Evolutionary conservation across 1,140 invertebrate genomes (phyloP).

Genomic region (Trachymyrmex septentrionalis): DNA sequence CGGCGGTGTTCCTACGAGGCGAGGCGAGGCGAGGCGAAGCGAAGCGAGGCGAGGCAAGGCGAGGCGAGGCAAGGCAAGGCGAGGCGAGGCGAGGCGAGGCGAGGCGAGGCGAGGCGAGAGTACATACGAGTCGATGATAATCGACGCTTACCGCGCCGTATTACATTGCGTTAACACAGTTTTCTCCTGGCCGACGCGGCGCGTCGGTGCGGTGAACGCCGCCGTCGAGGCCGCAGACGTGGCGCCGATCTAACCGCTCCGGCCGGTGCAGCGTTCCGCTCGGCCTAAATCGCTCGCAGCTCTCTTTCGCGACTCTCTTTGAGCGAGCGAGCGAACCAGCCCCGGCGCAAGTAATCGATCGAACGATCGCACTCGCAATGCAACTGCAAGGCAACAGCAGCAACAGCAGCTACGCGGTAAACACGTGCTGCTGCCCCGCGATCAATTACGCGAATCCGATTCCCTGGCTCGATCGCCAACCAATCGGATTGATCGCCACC

Average conservation of each 20-base stretch:
- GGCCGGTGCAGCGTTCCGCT: constrained; percentile 71
- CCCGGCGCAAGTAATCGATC: constrained; percentile 37
- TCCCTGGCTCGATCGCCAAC: constrained; percentile 34
- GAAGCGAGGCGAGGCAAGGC: too few species aligned
- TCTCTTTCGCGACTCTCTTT: constrained; percentile 35
- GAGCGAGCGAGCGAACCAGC: constrained; percentile 28
- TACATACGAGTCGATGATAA: constrained; percentile 40
- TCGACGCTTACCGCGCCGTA: constrained; percentile 56
- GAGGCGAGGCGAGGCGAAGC: background rate
- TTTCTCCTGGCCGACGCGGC: constrained; percentile 56
- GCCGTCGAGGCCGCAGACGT: constrained; percentile 70
- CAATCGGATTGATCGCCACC: constrained; percentile 46
- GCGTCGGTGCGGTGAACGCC: constrained; percentile 69
- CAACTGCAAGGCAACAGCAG: constrained; percentile 25
- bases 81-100: constrained; percentile 11
- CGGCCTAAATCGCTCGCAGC: constrained; percentile 64
- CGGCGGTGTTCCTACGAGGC: constrained; percentile 10
- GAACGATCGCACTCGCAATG: constrained; percentile 40
- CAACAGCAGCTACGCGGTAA: constrained; percentile 28
- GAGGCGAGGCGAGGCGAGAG: background rate
- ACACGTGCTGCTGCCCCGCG: constrained; percentile 37
- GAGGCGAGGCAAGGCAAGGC: too few species aligned
- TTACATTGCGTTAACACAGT: constrained; percentile 73
- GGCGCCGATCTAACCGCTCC: constrained; percentile 75
- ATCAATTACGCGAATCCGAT: constrained; percentile 60